phyloP scores from a whole-genome alignment of 2,888 invertebrate genomes.

The Blastobasis adustella region DNA sequence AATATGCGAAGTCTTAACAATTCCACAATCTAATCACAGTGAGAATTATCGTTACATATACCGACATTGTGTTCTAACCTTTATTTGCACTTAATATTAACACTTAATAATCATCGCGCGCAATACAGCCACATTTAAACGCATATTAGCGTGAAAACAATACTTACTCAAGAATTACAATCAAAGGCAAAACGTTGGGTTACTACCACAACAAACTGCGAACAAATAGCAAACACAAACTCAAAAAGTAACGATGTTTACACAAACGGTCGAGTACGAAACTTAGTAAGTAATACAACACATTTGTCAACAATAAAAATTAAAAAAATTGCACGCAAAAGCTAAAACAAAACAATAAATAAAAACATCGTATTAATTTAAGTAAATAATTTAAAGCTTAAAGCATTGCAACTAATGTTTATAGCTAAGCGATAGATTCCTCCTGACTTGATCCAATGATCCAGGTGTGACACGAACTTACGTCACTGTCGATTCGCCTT shows the following conservation, averaged over 20 bases:
- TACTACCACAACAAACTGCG: not conserved
- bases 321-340: slow-evolving; percentile 12
- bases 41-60: too few relatives aligned
- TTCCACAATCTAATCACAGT: too few relatives aligned
- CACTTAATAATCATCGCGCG: not conserved
- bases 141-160: not conserved
- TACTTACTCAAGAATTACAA: not conserved
- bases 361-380: slow-evolving; percentile 15
- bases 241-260: not conserved
- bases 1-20: too few relatives aligned
- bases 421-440: too few relatives aligned
- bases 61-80: too few relatives aligned
- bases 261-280: too few relatives aligned
- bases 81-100: too few relatives aligned
- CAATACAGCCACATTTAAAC: not conserved
- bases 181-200: not conserved
- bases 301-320: not conserved
- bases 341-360: slow-evolving; percentile 12
- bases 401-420: slow-evolving; percentile 11
- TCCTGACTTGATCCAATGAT: too few relatives aligned
- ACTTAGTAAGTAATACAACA: not conserved
- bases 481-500: too few relatives aligned
- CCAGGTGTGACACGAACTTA: too few relatives aligned
- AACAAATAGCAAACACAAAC: not conserved
- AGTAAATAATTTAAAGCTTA: slow-evolving; percentile 8